phyloP scores from a whole-genome alignment of 2,888 invertebrate genomes.

The Cheilosia pagana region DNA sequence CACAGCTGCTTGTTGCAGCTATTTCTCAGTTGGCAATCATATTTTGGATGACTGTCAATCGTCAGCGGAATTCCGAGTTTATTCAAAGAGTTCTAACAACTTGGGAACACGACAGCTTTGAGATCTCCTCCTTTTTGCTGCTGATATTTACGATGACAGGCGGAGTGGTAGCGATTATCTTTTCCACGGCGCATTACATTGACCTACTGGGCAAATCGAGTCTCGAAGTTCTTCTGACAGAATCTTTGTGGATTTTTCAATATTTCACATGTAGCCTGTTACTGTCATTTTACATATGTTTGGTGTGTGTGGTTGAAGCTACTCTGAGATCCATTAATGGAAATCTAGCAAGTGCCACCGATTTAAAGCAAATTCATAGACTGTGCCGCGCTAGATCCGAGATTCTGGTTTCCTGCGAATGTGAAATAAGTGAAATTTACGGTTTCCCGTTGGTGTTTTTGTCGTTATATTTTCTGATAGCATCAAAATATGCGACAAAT shows the following conservation, averaged over 20 bases:
- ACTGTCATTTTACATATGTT: neutral
- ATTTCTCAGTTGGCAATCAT: too few relatives aligned
- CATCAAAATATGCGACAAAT: neutral
- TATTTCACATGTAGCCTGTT: neutral
- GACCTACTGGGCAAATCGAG: neutral
- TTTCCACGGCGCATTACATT: neutral
- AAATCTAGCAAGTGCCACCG: neutral
- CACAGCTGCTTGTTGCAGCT: too few relatives aligned
- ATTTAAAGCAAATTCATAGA: neutral
- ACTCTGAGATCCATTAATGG: neutral
- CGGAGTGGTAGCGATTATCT: neutral
- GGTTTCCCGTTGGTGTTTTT: neutral
- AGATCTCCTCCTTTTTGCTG: too few relatives aligned
- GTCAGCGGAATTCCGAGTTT: too few relatives aligned
- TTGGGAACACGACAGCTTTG: too few relatives aligned
- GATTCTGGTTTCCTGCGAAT: neutral
- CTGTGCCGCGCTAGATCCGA: neutral
- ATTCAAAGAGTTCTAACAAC: too few relatives aligned
- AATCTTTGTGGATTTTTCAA: slow-evolving; percentile 4
- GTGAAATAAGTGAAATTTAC: neutral
- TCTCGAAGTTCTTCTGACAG: neutral
- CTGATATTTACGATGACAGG: neutral
- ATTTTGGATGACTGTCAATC: too few relatives aligned
- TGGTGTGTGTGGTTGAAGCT: neutral
- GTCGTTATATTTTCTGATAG: neutral